Evolutionary conservation across 2,113 vertebrate species (phyloP).

Genomic region (Phrynosoma blainvillii): DNA sequence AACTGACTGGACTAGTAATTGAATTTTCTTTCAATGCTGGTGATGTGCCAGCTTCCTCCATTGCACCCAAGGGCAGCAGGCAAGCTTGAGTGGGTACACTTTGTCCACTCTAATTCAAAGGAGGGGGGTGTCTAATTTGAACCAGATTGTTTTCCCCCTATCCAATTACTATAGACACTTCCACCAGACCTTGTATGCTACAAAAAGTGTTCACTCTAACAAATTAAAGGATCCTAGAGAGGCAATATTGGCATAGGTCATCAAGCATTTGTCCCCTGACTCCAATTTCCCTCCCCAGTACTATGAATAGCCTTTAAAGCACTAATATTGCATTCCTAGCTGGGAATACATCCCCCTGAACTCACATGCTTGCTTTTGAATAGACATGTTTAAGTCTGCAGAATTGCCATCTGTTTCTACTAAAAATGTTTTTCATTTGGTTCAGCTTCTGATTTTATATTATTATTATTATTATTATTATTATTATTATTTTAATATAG

Average conservation of each 20-base stretch:
- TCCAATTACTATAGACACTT: not conserved
- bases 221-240: not conserved
- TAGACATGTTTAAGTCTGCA: not conserved
- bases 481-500: no score
- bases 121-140: not conserved
- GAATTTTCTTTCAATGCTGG: not conserved
- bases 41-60: no score
- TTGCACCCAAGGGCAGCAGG: no score
- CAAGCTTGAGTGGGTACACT: no score
- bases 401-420: not conserved
- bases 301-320: not conserved
- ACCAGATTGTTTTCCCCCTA: not conserved
- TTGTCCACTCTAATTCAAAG: no score
- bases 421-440: not conserved
- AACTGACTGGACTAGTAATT: not conserved
- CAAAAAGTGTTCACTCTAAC: not conserved
- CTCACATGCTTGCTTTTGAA: not conserved
- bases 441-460: not conserved
- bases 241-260: not conserved
- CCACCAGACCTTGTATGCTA: not conserved
- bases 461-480: no score
- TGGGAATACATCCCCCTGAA: not conserved
- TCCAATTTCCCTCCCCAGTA: not conserved
- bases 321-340: not conserved
- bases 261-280: not conserved